Base-by-base conservation (phyloP, 2,888 invertebrate genomes). In the Rugalucina vietnamica region DNA sequence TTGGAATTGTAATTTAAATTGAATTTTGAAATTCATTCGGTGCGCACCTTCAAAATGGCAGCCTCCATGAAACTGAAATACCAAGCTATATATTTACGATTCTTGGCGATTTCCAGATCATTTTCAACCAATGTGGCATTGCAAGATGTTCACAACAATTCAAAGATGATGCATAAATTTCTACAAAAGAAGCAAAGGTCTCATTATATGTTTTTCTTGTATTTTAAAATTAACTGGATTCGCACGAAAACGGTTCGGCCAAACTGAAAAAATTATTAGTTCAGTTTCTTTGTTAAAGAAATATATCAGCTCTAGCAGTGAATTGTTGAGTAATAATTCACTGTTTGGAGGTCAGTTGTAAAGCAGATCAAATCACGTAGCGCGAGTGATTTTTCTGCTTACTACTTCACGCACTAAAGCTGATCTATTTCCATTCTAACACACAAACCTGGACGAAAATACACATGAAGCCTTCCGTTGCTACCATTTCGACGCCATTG, bases 121-220 rank as follows among this genome's bases (percentile, higher is more conserved):
- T 39, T 65, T 65, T 65, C 76, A 27, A 18, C 65, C 21, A n/a
- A 14, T 18, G 24, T 1, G 21, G 14, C 27, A 39, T 29, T 76
- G 18, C n/a, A 37, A 0, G 36, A 37, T 72, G 29, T 65, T 14
- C 14, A 65, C 14, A 60, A 36, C 27, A 34, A 76, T 24, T 76
- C 76, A 5, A 83, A 79, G 34, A 79, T 57, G 18, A 76, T 83
- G 76, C 50, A 50, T n/a, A 83, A 83, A 65, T 49, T 79, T 18
- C 3, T 83, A 24, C 72, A 65, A 0, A 83, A 83, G 37, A 43
- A 75, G 8, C 24, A 76, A 4, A 83, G 72, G 82, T 83, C 43
- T 34, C 18, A 29, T 21, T 32, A 5, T 8, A 24, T 18, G 49
- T 49, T 14, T 12, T 12, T 14, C 12, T 54, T 21, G n/a, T 8